Conservation (phyloP, 2,113 vertebrate species). For the Euleptes europaea region DNA sequence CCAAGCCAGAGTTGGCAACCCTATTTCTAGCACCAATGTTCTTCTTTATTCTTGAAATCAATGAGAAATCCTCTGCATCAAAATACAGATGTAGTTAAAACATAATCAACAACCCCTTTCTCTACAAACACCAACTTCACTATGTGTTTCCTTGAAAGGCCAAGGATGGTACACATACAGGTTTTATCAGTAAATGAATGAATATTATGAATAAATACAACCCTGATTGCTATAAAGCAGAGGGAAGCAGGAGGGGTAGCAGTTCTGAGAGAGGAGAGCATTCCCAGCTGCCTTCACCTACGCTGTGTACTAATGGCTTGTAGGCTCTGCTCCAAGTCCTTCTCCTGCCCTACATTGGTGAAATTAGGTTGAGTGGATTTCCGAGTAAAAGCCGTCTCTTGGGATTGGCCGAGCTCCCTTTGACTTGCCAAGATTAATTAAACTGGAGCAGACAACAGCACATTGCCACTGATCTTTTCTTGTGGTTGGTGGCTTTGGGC, state of each 20-base stretch:
- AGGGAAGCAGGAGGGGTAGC: conserved; percentile 49
- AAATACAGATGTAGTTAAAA: not conserved
- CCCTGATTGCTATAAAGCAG: conserved; percentile 40
- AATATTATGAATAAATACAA: conserved; percentile 59
- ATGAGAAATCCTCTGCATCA: not conserved
- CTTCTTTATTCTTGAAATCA: not conserved
- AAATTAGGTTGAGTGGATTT: conserved; percentile 85
- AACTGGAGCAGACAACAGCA: conserved; percentile 73
- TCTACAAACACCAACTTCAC: conserved; percentile 30
- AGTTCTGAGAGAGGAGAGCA: conserved; percentile 52
- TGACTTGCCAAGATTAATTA: conserved; percentile 82
- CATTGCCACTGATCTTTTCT: conserved; percentile 28
- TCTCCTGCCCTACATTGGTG: conserved; percentile 77
- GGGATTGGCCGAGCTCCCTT: conserved; percentile 75
- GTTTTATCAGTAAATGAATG: conserved; percentile 53
- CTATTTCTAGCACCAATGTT: not conserved
- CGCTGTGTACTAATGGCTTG: conserved; percentile 66
- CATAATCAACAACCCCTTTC: not conserved
- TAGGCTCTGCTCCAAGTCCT: conserved; percentile 74
- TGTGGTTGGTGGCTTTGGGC: conserved; percentile 63
- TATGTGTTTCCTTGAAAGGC: conserved; percentile 62
- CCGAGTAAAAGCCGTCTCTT: conserved; percentile 79
- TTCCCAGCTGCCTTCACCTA: conserved; percentile 71
- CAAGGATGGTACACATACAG: conserved; percentile 29
- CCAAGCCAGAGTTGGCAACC: no score